phyloP scores from a whole-genome alignment of 2,113 vertebrate species.

The Rhombomys opimus region DNA sequence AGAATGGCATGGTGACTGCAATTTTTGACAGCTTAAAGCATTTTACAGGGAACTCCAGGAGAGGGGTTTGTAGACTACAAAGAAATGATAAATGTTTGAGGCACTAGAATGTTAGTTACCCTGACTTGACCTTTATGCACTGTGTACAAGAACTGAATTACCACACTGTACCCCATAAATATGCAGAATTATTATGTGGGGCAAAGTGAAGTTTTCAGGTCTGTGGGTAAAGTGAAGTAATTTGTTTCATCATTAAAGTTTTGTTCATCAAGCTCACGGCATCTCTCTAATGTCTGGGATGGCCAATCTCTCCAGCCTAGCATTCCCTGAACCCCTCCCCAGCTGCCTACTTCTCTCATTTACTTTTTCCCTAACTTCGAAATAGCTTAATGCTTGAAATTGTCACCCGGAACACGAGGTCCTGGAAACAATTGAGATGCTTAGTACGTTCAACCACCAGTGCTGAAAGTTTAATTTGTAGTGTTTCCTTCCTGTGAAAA shows the following conservation, averaged over 20 bases:
- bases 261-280: not conserved
- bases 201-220: not conserved
- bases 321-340: too few relatives aligned
- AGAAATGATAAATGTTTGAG: not conserved
- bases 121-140: not conserved
- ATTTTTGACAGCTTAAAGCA: not conserved
- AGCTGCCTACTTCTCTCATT: not conserved
- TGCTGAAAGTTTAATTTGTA: slow-evolving; percentile 46
- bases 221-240: not conserved
- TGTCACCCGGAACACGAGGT: not conserved
- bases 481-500: slow-evolving; percentile 37
- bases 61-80: not conserved
- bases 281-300: not conserved
- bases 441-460: not conserved
- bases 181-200: not conserved
- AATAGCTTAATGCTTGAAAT: not conserved
- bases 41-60: not conserved
- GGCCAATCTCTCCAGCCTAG: not conserved
- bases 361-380: not conserved
- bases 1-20: too few relatives aligned
- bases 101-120: not conserved
- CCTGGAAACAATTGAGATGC: not conserved
- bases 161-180: not conserved
- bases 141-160: slow-evolving; percentile 9
- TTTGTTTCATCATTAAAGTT: not conserved